Percentiles rank a stretch among this genome's conserved stretches.
Evolutionary conservation across 1,140 invertebrate species (phyloP).

Genomic region (Pectinophora gossypiella): DNA sequence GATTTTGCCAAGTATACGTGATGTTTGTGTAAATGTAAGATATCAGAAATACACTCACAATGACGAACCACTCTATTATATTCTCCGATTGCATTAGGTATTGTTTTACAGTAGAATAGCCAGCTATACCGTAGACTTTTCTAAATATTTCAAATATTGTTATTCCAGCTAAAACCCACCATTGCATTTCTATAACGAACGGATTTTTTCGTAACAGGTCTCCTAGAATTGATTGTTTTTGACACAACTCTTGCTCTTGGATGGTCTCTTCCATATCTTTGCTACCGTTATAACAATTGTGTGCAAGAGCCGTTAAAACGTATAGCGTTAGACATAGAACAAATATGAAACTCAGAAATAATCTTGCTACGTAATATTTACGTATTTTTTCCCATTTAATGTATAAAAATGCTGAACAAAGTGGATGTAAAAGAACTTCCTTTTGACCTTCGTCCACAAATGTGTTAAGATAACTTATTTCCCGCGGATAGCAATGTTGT

Average conservation of each 20-base stretch:
- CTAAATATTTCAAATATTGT: conserved; percentile 85
- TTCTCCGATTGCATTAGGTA: conserved; percentile 90
- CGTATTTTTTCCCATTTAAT: conserved; percentile 93
- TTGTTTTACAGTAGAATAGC: conserved; percentile 84
- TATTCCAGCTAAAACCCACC: conserved; percentile 84
- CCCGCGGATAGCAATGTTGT: conserved; percentile 85
- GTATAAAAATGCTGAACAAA: conserved; percentile 89
- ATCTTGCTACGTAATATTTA: conserved; percentile 88
- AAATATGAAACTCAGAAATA: conserved; percentile 88
- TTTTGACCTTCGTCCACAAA: conserved; percentile 90
- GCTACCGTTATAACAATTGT: conserved; percentile 86
- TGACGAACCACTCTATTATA: conserved; percentile 90
- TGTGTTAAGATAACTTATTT: conserved; percentile 88
- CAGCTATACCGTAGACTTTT: conserved; percentile 85
- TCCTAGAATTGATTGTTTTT: conserved; percentile 84
- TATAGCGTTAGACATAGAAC: conserved; percentile 86
- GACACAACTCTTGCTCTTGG: conserved; percentile 82
- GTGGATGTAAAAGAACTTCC: conserved; percentile 86
- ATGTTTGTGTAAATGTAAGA: conserved; percentile 85
- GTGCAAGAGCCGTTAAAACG: conserved; percentile 84
- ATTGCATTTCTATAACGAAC: conserved; percentile 84
- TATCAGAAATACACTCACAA: conserved; percentile 87
- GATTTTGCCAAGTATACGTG: conserved; percentile 89
- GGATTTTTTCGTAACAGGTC: conserved; percentile 83
- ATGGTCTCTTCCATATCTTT: conserved; percentile 82